phyloP scores from a whole-genome alignment of 2,888 invertebrate species.

The Azorinus chamasolen region DNA sequence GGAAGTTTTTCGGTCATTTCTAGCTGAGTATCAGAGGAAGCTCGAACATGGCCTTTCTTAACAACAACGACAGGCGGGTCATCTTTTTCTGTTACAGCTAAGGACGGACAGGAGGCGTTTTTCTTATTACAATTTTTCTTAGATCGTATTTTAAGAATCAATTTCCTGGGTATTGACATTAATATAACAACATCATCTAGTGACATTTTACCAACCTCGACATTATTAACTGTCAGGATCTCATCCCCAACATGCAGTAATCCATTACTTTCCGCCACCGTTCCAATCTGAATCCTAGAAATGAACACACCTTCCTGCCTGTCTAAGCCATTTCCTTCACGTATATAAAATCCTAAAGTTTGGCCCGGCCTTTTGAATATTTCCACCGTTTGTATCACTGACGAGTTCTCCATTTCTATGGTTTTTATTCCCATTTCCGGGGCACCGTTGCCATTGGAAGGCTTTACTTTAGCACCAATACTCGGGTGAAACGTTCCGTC shows the following conservation, averaged over 20 bases:
- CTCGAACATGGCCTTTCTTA: slow-evolving; percentile 79
- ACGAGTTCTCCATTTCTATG: slow-evolving; percentile 82
- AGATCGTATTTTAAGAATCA: slow-evolving; percentile 94
- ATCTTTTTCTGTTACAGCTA: slow-evolving; percentile 81
- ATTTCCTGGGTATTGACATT: slow-evolving; percentile 98
- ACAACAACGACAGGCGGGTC: slow-evolving; percentile 83
- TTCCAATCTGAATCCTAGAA: slow-evolving; percentile 97
- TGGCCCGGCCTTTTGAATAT: slow-evolving; percentile 99
- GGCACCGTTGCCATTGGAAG: slow-evolving; percentile 73
- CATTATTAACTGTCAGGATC: slow-evolving; percentile 98
- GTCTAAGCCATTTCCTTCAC: slow-evolving; percentile 99
- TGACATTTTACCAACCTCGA: slow-evolving; percentile 99
- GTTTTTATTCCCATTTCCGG: slow-evolving; percentile 85
- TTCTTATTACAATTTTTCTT: slow-evolving; percentile 80
- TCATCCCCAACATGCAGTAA: slow-evolving; percentile 99
- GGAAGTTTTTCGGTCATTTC: slow-evolving; percentile 84
- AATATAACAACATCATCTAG: slow-evolving; percentile 99
- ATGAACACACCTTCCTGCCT: slow-evolving; percentile 99
- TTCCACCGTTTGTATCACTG: slow-evolving; percentile 90
- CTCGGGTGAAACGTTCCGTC: slow-evolving; percentile 44
- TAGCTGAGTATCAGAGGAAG: slow-evolving; percentile 80
- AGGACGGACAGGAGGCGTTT: slow-evolving; percentile 82
- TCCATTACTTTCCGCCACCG: slow-evolving; percentile 98
- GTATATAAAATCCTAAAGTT: slow-evolving; percentile 98
- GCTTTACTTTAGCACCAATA: slow-evolving; percentile 70